phyloP scores from a whole-genome alignment of 2,113 vertebrate species.

The Pavo muticus region DNA sequence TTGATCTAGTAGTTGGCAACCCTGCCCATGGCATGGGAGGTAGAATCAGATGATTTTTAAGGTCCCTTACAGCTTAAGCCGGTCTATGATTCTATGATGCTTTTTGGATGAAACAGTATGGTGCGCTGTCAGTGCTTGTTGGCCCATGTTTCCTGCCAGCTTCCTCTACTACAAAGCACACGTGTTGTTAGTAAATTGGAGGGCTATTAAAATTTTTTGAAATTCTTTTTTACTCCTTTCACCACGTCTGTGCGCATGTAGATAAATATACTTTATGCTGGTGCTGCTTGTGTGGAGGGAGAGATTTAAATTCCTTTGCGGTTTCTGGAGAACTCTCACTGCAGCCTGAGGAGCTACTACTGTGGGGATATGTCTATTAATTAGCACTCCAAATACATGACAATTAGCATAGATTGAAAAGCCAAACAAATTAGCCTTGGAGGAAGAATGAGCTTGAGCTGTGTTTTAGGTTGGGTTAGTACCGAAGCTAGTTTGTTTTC shows the following conservation, averaged over 20 bases:
- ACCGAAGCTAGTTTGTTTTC: background rate
- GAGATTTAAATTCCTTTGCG: background rate
- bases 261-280: background rate
- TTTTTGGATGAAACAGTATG: background rate
- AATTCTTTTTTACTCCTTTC: background rate
- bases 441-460: background rate
- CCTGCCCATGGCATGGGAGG: too few species aligned
- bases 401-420: background rate
- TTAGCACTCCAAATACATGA: background rate
- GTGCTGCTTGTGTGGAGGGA: background rate
- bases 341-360: background rate
- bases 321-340: conserved; percentile 26
- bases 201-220: background rate
- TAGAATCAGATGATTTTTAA: too few species aligned
- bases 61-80: too few species aligned
- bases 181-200: background rate
- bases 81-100: too few species aligned
- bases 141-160: background rate
- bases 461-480: background rate
- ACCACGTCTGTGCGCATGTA: rapidly evolving
- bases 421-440: background rate
- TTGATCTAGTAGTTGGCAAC: too few species aligned
- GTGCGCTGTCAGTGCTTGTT: background rate
- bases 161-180: background rate
- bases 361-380: background rate